Base-by-base conservation (phyloP, 2,888 invertebrate genomes). In the Aphidoletes aphidimyza region DNA sequence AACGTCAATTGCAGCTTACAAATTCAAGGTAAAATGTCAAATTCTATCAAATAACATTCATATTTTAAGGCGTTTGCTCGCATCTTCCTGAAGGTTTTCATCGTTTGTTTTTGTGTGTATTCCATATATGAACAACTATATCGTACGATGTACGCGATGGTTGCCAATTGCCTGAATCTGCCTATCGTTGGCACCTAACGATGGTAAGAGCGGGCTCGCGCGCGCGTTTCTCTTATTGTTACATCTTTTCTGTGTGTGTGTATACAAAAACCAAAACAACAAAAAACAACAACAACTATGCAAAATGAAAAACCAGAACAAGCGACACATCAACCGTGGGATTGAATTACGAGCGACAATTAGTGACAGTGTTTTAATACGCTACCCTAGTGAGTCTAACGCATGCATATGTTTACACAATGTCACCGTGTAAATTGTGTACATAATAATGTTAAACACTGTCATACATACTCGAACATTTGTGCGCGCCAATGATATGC, bases 301-400 rank as follows among this genome's bases (percentile, higher is more conserved):
- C n/a, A n/a, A n/a, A n/a, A n/a, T n/a, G n/a, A n/a, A n/a, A n/a
- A 34, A 36, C 34, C 36, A 78, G 19, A 78, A n/a, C 78, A 78
- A 36, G 36, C 17, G 19, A 36, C 34, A 26, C 8, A 26, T 9
- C 59, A 11, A 26, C 30, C 6, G 9, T 36, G 11, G 36, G 36
- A 78, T 78, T 37, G 37, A 37, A 81, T 37, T 81, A 37, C 81
- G 69, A 69, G 34, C 11, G 34, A 11, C 69, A 69, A 69, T 30
- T 30, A 69, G 69, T 69, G 30, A 14, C 30, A 2, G 34, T 30
- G 69, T 69, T n/a, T n/a, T 30, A 69, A 30, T 69, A 6, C 69
- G 34, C 14, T 3, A 9, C 5, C 26, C 5, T 22, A 54, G 22
- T 54, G n/a, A 22, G 54, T 54, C 22, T 26, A 22, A 26, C 22